These are phyloP conservation scores for Phalacrocorax brasilianus DNA, from an alignment of 2,113 vertebrate species.

Conservation along the genomic window DNA sequence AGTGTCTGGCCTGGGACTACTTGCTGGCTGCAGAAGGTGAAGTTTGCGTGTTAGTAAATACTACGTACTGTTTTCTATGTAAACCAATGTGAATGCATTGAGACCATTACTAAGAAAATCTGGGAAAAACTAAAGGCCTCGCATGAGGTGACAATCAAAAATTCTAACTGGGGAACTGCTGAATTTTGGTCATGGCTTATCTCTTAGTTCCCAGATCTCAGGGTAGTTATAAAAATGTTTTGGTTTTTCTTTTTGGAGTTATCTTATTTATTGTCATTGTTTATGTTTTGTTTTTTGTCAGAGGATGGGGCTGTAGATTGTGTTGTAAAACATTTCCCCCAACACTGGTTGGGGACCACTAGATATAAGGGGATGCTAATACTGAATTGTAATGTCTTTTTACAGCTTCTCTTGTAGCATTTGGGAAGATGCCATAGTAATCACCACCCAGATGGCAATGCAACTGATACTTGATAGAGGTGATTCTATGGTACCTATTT, in stretches of 20 bases:
- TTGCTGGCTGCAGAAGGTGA: background rate
- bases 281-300: background rate
- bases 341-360: background rate
- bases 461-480: background rate
- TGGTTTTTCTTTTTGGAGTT: background rate
- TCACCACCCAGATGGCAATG: background rate
- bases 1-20: background rate
- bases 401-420: background rate
- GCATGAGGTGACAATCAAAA: background rate
- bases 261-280: background rate
- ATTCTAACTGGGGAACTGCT: background rate
- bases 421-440: background rate
- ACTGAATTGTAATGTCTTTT: background rate
- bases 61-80: background rate
- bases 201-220: background rate
- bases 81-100: background rate
- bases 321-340: background rate
- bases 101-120: background rate
- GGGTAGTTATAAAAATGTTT: background rate
- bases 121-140: background rate
- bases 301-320: background rate
- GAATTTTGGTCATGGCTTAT: background rate
- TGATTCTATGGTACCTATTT: background rate
- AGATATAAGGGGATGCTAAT: background rate
- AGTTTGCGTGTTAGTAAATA: background rate